Evolutionary conservation across 2,888 invertebrate species (phyloP).

Genomic region (Lypha dubia): DNA sequence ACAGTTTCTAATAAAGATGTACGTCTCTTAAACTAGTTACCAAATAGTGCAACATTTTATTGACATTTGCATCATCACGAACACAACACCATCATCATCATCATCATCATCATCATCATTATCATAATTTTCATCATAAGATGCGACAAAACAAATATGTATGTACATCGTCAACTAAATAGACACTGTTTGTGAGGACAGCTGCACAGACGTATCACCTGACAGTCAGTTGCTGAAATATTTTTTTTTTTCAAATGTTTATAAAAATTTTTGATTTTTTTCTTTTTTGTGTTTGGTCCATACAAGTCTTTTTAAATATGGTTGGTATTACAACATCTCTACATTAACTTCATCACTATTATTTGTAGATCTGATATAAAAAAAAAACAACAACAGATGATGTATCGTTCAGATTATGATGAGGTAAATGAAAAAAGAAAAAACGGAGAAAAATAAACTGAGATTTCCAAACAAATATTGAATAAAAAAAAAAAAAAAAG

Average conservation of each 20-base stretch:
- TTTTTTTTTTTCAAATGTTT: constrained; percentile 4
- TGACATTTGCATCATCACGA: constrained; percentile 68
- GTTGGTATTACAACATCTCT: constrained; percentile 45
- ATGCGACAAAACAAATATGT: too few species aligned
- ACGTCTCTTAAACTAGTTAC: constrained; percentile 48
- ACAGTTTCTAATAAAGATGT: not conserved
- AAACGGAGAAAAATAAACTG: constrained; percentile 1
- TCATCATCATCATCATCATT: not conserved
- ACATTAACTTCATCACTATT: constrained; percentile 18
- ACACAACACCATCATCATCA: constrained; percentile 21
- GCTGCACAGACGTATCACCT: not conserved
- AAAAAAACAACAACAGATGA: too few species aligned
- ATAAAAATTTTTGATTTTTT: not conserved
- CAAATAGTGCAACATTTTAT: constrained; percentile 58
- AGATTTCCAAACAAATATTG: not conserved
- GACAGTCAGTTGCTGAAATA: not conserved
- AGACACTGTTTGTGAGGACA: constrained; percentile 43
- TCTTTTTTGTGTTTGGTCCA: constrained; percentile 1
- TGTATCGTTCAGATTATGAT: constrained; percentile 43
- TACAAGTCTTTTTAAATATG: constrained; percentile 32
- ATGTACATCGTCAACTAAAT: constrained; percentile 28
- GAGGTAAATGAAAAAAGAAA: not conserved
- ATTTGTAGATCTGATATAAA: constrained; percentile 28
- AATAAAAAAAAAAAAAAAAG: not conserved
- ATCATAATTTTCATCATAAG: constrained; percentile 9